phyloP scores from a whole-genome alignment of 1,140 invertebrate species.

The Drosophila pectinifera region DNA sequence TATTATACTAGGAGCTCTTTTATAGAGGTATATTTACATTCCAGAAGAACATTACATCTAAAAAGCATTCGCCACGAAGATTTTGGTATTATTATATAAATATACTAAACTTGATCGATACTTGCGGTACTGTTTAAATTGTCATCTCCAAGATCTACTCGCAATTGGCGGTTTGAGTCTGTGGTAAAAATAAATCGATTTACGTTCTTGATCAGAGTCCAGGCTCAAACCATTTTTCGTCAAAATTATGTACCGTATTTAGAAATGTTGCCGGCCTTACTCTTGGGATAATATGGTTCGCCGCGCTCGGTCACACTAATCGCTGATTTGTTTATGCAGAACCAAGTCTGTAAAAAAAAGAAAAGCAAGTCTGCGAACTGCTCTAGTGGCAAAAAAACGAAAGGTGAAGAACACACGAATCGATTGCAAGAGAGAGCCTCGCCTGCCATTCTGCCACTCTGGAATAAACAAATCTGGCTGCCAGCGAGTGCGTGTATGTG shows the following conservation, averaged over 20 bases:
- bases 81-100: too few relatives aligned
- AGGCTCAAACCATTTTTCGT: too few relatives aligned
- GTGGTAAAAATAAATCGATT: background rate
- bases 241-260: too few relatives aligned
- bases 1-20: too few relatives aligned
- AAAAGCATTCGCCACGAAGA: too few relatives aligned
- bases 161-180: background rate
- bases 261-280: background rate
- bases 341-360: slow-evolving; percentile 22
- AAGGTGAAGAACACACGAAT: slow-evolving; percentile 17
- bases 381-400: slow-evolving; percentile 43
- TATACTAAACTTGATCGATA: too few relatives aligned
- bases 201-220: too few relatives aligned
- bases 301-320: background rate
- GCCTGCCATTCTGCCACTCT: slow-evolving; percentile 2
- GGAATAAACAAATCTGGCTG: slow-evolving; percentile 35
- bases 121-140: too few relatives aligned
- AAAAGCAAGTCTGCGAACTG: slow-evolving; percentile 25
- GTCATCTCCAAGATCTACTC: too few relatives aligned
- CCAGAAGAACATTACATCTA: too few relatives aligned
- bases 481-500: background rate
- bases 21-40: too few relatives aligned
- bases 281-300: too few relatives aligned
- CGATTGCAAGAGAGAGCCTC: background rate
- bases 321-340: slow-evolving; percentile 54